A percentile compares a stretch with the other conserved stretches of the same genome.
phyloP scores from a whole-genome alignment of 2,113 vertebrate species.

The Onychorhynchus coronatus region DNA sequence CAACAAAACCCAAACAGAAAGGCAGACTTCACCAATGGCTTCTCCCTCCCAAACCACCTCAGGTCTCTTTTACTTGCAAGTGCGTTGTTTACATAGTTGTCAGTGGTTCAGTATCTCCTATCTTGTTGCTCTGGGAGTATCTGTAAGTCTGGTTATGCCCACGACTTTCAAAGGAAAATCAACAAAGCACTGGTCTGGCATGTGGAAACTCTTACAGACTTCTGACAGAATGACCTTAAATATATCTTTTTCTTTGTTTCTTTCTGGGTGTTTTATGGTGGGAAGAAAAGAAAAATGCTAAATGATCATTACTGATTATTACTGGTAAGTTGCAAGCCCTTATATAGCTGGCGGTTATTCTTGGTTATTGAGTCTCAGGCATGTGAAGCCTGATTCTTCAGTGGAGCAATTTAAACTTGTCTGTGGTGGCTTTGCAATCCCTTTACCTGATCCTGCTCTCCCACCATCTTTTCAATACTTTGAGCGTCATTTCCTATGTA shows the following conservation, averaged over 20 bases:
- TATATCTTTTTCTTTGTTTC: not conserved
- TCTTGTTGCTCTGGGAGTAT: not conserved
- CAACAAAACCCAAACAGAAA: conserved; percentile 50
- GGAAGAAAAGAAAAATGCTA: not conserved
- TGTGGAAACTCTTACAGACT: not conserved
- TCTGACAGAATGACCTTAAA: not conserved
- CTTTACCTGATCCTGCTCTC: conserved; percentile 54
- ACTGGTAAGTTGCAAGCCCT: not conserved
- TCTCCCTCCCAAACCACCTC: not conserved
- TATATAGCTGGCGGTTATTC: conserved; percentile 8
- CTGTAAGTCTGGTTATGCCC: not conserved
- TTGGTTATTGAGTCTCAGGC: conserved; percentile 25
- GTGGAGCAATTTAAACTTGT: conserved; percentile 37
- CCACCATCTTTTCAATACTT: conserved; percentile 66
- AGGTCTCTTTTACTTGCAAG: not conserved
- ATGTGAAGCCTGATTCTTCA: conserved; percentile 46
- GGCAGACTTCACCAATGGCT: not conserved
- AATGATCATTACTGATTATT: not conserved
- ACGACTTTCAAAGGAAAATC: not conserved
- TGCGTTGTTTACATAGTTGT: not conserved
- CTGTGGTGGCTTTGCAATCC: conserved; percentile 46
- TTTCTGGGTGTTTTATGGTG: not conserved
- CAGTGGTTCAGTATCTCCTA: not conserved
- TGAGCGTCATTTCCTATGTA: conserved; percentile 74
- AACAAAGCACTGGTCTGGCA: not conserved